These are phyloP conservation scores for Stramonita haemastoma DNA, from an alignment of 2,888 invertebrate genomes.

Conservation along the genomic window DNA sequence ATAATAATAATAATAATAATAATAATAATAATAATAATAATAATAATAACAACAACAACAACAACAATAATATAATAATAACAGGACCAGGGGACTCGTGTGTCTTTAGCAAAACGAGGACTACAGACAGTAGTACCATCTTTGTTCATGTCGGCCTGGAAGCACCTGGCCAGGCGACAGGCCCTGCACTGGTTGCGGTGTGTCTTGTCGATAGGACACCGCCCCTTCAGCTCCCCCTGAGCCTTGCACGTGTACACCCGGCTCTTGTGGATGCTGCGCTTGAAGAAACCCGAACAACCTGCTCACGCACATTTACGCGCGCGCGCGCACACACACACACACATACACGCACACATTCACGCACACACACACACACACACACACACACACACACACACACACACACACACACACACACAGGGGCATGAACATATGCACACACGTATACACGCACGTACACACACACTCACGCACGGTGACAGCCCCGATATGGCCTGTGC, in stretches of 20 bases:
- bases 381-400: neutral
- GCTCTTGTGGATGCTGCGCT: constrained; percentile 94
- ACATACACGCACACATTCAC: neutral
- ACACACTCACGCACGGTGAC: no score
- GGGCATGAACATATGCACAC: no score
- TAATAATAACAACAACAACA: no score
- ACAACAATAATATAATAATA: no score
- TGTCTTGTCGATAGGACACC: constrained; percentile 95
- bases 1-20: no score
- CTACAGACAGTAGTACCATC: constrained; percentile 88
- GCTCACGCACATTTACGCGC: neutral
- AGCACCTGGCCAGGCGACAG: constrained; percentile 92
- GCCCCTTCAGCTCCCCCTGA: constrained; percentile 88
- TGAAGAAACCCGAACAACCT: constrained; percentile 77
- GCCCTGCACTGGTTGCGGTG: constrained; percentile 97
- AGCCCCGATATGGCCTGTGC: no score
- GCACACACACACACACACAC: neutral
- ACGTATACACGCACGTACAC: no score
- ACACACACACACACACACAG: neutral
- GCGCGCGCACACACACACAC: neutral
- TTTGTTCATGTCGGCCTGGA: constrained; percentile 96
- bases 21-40: no score
- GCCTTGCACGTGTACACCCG: constrained; percentile 96
- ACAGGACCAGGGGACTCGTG: no score
- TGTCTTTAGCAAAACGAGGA: no score